Percentiles rank a stretch among this genome's conserved stretches.
Conservation (phyloP, 1,140 invertebrate species). For the Cotesia glomerata region DNA sequence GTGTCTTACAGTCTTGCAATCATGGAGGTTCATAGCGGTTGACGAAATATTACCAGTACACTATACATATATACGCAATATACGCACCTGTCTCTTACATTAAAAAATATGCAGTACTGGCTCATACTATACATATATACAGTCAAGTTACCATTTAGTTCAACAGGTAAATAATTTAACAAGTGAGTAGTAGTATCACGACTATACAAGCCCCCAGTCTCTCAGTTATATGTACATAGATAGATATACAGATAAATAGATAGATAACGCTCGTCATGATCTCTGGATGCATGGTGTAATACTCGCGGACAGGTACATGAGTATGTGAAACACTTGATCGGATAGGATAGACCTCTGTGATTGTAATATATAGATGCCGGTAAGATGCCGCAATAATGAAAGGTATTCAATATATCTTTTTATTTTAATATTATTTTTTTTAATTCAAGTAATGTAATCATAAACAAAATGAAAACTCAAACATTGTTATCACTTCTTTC, state of each 20-base stretch:
- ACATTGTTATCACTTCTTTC: too few relatives aligned
- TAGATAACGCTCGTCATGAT: neutral
- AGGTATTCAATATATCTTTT: neutral
- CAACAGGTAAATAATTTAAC: too few relatives aligned
- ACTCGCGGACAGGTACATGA: slow-evolving; percentile 19
- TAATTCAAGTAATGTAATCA: too few relatives aligned
- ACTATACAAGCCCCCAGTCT: too few relatives aligned
- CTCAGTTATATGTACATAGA: neutral
- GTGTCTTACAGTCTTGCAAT: too few relatives aligned
- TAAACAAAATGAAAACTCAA: too few relatives aligned
- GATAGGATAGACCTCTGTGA: slow-evolving; percentile 13
- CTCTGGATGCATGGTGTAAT: slow-evolving; percentile 10
- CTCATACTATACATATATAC: too few relatives aligned
- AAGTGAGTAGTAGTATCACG: too few relatives aligned
- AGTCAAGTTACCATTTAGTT: too few relatives aligned
- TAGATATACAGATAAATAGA: too few relatives aligned
- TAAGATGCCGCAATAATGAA: slow-evolving; percentile 21
- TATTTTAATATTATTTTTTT: neutral
- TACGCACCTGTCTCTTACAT: slow-evolving; percentile 41
- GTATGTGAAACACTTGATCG: slow-evolving; percentile 24
- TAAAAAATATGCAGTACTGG: slow-evolving; percentile 42
- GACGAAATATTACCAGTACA: too few relatives aligned
- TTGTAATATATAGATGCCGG: neutral
- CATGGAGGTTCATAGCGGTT: too few relatives aligned
- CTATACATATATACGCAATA: neutral